These are phyloP conservation scores for Eugnorisma glareosa DNA, from an alignment of 2,888 invertebrate species.

Conservation along the genomic window DNA sequence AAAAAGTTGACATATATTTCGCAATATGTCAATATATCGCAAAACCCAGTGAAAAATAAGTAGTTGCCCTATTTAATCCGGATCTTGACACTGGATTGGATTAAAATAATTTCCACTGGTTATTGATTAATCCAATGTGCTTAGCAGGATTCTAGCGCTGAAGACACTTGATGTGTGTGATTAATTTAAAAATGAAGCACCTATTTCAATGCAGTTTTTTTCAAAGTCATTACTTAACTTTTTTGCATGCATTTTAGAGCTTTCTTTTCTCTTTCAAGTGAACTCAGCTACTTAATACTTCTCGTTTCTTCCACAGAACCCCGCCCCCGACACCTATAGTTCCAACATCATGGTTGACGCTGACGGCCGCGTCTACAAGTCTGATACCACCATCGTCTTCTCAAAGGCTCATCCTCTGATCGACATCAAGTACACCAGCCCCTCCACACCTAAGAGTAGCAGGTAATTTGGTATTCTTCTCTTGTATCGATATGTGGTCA, in stretches of 20 bases:
- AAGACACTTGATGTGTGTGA: neutral
- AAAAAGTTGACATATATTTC: neutral
- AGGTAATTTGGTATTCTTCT: conserved; percentile 73
- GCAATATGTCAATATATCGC: neutral
- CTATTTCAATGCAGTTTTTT: neutral
- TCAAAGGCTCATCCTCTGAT: conserved; percentile 90
- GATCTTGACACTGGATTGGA: neutral
- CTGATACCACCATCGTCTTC: conserved; percentile 88
- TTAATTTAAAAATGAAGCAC: neutral
- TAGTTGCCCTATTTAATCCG: neutral
- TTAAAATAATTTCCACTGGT: neutral
- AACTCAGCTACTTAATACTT: neutral
- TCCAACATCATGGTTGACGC: conserved; percentile 84
- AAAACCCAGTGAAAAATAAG: neutral
- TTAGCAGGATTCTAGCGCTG: neutral
- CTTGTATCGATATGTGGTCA: neutral
- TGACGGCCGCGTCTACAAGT: conserved; percentile 91
- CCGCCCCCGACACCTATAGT: conserved; percentile 82
- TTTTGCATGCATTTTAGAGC: neutral
- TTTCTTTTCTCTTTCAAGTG: neutral
- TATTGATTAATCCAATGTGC: neutral
- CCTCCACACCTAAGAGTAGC: conserved; percentile 80
- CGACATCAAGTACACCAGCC: conserved; percentile 90
- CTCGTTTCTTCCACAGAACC: conserved; percentile 72
- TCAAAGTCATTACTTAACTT: neutral